Evolutionary conservation across 2,113 vertebrate species (phyloP).

Genomic region (Anarhynchus alexandrinus): DNA sequence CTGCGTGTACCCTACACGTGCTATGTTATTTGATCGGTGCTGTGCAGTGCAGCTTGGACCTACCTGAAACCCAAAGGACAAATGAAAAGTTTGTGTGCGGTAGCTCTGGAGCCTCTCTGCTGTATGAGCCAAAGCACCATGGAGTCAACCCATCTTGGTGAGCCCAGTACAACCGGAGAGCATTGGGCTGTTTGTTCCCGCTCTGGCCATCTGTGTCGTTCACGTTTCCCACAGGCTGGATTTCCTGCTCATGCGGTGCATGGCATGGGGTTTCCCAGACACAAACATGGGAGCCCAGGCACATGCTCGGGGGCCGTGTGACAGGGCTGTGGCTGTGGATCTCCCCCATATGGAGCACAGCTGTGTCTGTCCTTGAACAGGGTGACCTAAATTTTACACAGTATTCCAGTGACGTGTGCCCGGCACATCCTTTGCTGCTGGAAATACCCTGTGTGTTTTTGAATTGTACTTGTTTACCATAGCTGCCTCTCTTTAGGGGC

Average conservation of each 20-base stretch:
- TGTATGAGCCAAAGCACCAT: background rate
- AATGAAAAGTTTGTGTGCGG: background rate
- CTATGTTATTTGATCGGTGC: background rate
- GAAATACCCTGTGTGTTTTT: background rate
- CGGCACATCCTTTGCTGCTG: background rate
- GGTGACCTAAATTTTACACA: conserved; percentile 61
- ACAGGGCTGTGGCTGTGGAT: conserved; percentile 25
- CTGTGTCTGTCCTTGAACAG: conserved; percentile 54
- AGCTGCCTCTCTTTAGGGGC: background rate
- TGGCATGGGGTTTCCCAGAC: conserved; percentile 58
- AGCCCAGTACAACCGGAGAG: background rate
- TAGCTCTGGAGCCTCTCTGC: background rate
- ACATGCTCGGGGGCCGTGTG: background rate
- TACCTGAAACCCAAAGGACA: background rate
- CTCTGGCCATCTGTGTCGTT: background rate
- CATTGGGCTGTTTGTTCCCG: background rate
- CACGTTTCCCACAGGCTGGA: background rate
- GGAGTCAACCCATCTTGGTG: background rate
- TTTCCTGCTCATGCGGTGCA: background rate
- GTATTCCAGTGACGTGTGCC: conserved; percentile 15
- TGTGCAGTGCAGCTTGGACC: background rate
- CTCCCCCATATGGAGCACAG: conserved; percentile 60
- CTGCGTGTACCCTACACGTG: background rate
- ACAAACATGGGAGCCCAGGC: conserved; percentile 45
- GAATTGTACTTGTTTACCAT: conserved; percentile 35